Evolutionary conservation across 2,113 vertebrate species (phyloP).

Genomic region (Periophthalmodon schlosseri): DNA sequence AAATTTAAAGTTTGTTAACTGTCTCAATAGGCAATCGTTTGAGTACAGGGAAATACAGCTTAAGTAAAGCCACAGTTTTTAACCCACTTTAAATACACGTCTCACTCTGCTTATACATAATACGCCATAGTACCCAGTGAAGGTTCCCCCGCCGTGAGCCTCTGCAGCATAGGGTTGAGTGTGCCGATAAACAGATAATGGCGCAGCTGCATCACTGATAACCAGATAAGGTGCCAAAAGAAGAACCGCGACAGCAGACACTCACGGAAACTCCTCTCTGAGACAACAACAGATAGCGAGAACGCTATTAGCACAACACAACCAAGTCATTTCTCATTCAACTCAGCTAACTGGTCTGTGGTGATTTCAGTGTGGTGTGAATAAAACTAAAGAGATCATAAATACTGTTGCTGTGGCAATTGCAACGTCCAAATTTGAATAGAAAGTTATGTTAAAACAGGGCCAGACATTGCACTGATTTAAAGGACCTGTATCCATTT

Average conservation of each 20-base stretch:
- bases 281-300: background rate
- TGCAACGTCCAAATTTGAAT: background rate
- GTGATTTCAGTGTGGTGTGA: background rate
- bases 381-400: background rate
- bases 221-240: constrained; percentile 83
- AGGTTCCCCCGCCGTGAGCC: constrained; percentile 64
- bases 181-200: constrained; percentile 92
- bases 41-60: too few species aligned
- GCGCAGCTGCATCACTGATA: constrained; percentile 88
- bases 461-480: too few species aligned
- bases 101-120: background rate
- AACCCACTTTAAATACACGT: background rate
- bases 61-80: background rate
- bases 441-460: background rate
- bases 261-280: constrained; percentile 74
- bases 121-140: constrained; percentile 68
- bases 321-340: background rate
- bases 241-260: constrained; percentile 83
- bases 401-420: background rate
- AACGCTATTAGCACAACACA: background rate
- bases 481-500: too few species aligned
- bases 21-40: too few species aligned
- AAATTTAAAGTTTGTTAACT: too few species aligned
- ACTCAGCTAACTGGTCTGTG: background rate
- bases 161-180: constrained; percentile 84